phyloP scores from a whole-genome alignment of 2,888 invertebrate genomes.

The Oligia latruncula region DNA sequence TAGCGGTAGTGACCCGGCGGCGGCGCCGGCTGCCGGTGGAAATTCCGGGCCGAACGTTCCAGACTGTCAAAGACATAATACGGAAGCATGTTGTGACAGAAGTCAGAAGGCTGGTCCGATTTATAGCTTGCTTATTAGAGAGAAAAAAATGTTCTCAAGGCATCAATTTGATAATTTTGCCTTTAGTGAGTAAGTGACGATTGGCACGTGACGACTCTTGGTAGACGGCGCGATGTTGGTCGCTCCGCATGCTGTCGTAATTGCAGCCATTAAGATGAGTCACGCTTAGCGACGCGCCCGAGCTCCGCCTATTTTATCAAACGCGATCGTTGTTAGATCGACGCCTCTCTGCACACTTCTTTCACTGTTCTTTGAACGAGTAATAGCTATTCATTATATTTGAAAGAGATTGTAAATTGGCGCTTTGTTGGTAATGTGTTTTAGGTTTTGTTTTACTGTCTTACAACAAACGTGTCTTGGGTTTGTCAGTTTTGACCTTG shows the following conservation, averaged over 20 bases:
- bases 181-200: constrained; percentile 56
- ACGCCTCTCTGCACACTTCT: constrained; percentile 69
- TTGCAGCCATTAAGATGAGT: constrained; percentile 89
- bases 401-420: constrained; percentile 33
- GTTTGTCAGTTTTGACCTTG: constrained; percentile 70
- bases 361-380: constrained; percentile 56
- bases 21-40: constrained; percentile 54
- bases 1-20: constrained; percentile 14
- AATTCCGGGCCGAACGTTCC: constrained; percentile 73
- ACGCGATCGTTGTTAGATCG: constrained; percentile 77
- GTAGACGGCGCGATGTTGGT: constrained; percentile 67
- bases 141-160: neutral
- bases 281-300: constrained; percentile 86
- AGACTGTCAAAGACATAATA: constrained; percentile 34
- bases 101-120: neutral
- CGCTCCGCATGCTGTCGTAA: constrained; percentile 82
- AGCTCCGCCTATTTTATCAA: constrained; percentile 84
- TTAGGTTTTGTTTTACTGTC: constrained; percentile 7
- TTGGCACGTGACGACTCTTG: constrained; percentile 79
- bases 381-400: constrained; percentile 49
- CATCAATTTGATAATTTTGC: constrained; percentile 25
- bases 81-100: neutral
- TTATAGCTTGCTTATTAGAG: neutral
- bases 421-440: constrained; percentile 4
- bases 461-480: constrained; percentile 12